Base-by-base conservation (phyloP, 2,113 vertebrate genomes). In the Hiodon tergisus region DNA sequence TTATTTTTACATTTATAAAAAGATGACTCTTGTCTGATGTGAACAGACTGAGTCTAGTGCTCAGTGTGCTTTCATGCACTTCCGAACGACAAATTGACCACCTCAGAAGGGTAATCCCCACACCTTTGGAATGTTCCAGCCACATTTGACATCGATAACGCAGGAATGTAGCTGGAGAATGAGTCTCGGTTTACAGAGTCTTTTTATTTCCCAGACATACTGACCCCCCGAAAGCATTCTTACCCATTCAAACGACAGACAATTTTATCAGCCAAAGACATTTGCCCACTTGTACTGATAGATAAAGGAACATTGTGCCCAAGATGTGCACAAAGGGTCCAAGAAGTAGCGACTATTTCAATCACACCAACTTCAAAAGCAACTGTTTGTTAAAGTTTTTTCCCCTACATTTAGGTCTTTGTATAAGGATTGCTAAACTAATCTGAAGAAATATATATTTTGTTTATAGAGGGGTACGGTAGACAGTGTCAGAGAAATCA, bases 31-130 rank as follows among this genome's bases (percentile, higher is more conserved):
- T 46, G 16, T 16, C 1, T 5, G 62, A n/a, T 14, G 4, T 51
- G 72, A 47, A 46, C 10, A 51, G 82, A 76, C 77, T 68, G 81
- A 81, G 84, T 88, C 80, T 83, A 88, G 86, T 82, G 83, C 85
- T 87, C 86, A 86, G 84, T 88, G 86, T 87, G 84, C 84, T 83
- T 84, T 85, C 80, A 81, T 75, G 88, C 77, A 68, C 77, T 79
- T 88, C 86, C 87, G 81, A 81, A 77, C 78, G 78, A 84, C 85
- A 84, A 88, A 86, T 83, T 81, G 84, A 71, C 55, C 70, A 71
- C 70, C 60, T 71, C 70, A 71, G 55, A 55, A 84, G 83, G 84
- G 87, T 80, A 84, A 88, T 76, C 85, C 47, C 54, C 87, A 81
- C 86, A 87, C 83, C 83, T 79, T 77, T 55, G 77, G 83, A 78